Evolutionary conservation across 1,140 invertebrate genomes (phyloP), one percentile per base, ranked within the genome.

Genomic region (Macrocentrus cingulum): DNA sequence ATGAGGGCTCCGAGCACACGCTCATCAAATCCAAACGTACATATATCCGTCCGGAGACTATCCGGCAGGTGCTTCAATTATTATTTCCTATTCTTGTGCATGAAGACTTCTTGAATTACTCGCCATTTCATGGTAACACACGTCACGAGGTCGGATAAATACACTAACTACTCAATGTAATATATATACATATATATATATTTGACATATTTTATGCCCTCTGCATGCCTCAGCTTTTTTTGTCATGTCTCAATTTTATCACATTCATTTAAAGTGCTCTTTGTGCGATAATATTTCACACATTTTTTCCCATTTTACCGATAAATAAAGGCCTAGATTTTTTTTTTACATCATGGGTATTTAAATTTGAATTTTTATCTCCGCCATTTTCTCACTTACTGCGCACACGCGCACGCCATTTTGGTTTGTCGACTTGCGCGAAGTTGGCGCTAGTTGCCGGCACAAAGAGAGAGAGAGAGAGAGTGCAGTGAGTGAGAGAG

Each of bases 1-100:
- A 57, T 57, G 55, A 59, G 63, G 52, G 60, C 50, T 65, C 65
- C 48, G 48, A 65, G 58, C 59, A 63, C 62, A 52, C 56, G 66
- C 60, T 50, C n/a, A 34, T 18, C 45, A 57, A 57, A 37, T 57
- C 46, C 32, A 57, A 57, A 25, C 55, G 61, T 61, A 52, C 62
- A 62, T 39, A 62, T 60, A 57, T 64, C 55, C 67, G 64, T 62
- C 59, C 64, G 57, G 66, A 69, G 62, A 66, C 60, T 45, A 67
- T 68, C 52, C 69, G 72, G 60, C 66, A 74, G 71, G 71, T 74
- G 71, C 66, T 67, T 55, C 46, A 65, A 62, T 25, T 60, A 19
- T 19, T 51, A 25, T 53, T 18, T 48, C 23, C 39, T 58, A 22
- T 32, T 55, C 15, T 46, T 37, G 32, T 46, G 22, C 18, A 9